Percentiles rank a stretch among this genome's conserved stretches.
Evolutionary conservation across 2,888 invertebrate species (phyloP).

Genomic region (Volucella inanis): DNA sequence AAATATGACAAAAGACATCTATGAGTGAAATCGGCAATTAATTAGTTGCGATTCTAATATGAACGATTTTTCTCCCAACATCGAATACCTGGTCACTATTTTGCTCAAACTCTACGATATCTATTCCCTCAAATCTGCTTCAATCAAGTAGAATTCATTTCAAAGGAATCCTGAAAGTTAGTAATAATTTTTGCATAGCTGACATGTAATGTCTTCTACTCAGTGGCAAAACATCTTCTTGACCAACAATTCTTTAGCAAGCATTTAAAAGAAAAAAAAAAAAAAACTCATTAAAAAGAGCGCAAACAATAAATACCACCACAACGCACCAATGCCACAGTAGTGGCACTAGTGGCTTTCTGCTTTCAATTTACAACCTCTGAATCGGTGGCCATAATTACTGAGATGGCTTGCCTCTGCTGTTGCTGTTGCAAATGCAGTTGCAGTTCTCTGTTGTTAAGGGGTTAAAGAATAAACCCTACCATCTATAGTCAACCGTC

Average conservation of each 20-base stretch:
- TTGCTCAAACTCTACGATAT: too few relatives aligned
- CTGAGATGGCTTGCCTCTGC: conserved; percentile 35
- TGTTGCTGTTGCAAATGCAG: conserved; percentile 5
- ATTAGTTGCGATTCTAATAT: too few relatives aligned
- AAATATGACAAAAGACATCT: too few relatives aligned
- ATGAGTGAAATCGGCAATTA: too few relatives aligned
- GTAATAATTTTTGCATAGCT: too few relatives aligned
- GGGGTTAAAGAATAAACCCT: background rate
- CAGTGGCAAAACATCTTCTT: background rate
- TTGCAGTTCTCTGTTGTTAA: conserved; percentile 4
- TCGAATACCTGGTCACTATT: too few relatives aligned
- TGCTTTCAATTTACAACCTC: conserved; percentile 54
- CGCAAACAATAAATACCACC: conserved; percentile 17
- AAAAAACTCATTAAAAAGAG: conserved; percentile 11
- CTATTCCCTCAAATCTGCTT: too few relatives aligned
- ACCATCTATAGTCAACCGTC: background rate
- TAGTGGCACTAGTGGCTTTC: conserved; percentile 10
- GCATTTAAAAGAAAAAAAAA: background rate
- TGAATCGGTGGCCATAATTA: conserved; percentile 55
- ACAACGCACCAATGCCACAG: conserved; percentile 33
- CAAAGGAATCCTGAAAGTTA: too few relatives aligned
- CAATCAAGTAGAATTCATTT: too few relatives aligned
- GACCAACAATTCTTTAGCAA: background rate
- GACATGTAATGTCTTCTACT: too few relatives aligned
- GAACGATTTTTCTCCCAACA: too few relatives aligned